Conservation (phyloP, 2,797 vertebrate species). For the Pteronotus mesoamericanus region DNA sequence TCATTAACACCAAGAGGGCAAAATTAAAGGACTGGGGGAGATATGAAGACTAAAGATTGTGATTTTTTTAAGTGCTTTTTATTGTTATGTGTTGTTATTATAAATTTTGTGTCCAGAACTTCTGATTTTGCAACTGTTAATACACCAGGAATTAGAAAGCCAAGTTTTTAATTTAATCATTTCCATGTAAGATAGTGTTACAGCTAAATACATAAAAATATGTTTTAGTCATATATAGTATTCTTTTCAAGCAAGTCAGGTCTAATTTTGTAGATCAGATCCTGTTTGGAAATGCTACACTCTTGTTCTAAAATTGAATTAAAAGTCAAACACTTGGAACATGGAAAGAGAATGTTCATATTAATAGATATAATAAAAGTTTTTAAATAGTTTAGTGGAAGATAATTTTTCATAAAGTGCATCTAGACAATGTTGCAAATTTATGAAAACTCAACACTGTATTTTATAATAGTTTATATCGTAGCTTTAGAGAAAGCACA, state of each 20-base stretch:
- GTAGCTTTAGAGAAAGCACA: slow-evolving; percentile 3
- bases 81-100: background rate
- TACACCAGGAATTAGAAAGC: slow-evolving; percentile 26
- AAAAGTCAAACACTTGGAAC: slow-evolving; percentile 9
- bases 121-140: background rate
- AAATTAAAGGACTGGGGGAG: background rate
- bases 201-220: background rate
- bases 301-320: slow-evolving; percentile 48
- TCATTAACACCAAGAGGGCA: background rate
- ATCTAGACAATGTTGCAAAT: background rate
- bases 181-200: slow-evolving; percentile 19
- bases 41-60: background rate
- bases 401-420: background rate
- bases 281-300: background rate
- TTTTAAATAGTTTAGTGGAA: background rate
- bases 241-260: slow-evolving; percentile 20
- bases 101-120: background rate
- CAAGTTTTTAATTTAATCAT: slow-evolving; percentile 38
- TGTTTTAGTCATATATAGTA: background rate
- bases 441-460: background rate
- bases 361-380: slow-evolving; percentile 17
- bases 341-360: background rate
- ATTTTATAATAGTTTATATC: background rate
- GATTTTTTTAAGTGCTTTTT: background rate
- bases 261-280: background rate